Evolutionary conservation across 2,797 vertebrate genomes (phyloP).

Genomic region (Tolypeutes matacus): DNA sequence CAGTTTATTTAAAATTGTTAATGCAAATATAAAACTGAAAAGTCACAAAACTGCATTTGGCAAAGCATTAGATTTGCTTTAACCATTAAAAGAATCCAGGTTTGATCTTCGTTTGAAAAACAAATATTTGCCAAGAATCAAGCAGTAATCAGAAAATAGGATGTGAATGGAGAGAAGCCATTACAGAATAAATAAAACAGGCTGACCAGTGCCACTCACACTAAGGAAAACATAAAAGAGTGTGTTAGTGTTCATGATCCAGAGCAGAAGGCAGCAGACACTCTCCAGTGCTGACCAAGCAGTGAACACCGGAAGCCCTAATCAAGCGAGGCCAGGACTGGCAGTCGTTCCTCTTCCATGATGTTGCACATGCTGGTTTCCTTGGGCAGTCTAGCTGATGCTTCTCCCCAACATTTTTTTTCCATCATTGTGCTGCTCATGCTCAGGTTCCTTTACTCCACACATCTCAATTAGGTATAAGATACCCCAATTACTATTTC

Average conservation of each 20-base stretch:
- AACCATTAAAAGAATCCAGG: constrained; percentile 6
- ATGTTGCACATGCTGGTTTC: no score
- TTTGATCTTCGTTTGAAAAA: constrained; percentile 53
- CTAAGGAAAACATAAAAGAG: background rate
- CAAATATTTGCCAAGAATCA: constrained; percentile 50
- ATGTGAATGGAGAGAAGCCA: constrained; percentile 7
- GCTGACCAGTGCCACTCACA: background rate
- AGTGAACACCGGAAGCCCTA: background rate
- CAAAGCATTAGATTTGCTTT: constrained; percentile 41
- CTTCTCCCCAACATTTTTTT: background rate
- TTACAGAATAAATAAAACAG: background rate
- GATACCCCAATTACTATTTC: background rate
- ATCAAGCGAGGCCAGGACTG: background rate
- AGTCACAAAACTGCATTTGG: constrained; percentile 36
- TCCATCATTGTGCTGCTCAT: background rate
- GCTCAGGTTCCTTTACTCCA: background rate
- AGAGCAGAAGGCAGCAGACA: background rate
- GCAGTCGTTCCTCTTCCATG: background rate
- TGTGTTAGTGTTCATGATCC: background rate
- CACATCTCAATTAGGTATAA: background rate
- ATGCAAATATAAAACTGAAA: constrained; percentile 53
- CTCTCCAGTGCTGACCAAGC: background rate
- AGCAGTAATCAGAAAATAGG: constrained; percentile 19
- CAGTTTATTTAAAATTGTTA: constrained; percentile 59
- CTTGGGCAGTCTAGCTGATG: background rate